Evolutionary conservation across 2,113 vertebrate species (phyloP).

Genomic region (Rattus norvegicus): GRCr8 NC_086020.1:223082501-223083000

Average conservation of each 20-base stretch:
- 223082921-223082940: neutral
- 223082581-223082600: constrained; percentile 1
- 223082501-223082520: neutral
- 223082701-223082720: neutral
- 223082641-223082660: neutral
- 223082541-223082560: neutral
- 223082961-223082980: neutral
- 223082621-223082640: neutral
- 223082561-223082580: neutral
- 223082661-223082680: neutral
- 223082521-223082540: neutral
- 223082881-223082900: neutral
- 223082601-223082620: neutral
- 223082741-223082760: neutral
- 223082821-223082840: neutral
- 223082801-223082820: neutral
- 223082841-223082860: neutral
- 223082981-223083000: neutral
- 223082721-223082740: neutral
- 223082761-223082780: neutral
- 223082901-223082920: neutral
- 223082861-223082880: neutral
- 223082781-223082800: neutral
- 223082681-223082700: neutral
- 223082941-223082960: neutral